Percentiles rank a stretch among this genome's conserved stretches.
Evolutionary conservation across 2,113 vertebrate genomes (phyloP).

Genomic region (Callochromis pleurospilus): DNA sequence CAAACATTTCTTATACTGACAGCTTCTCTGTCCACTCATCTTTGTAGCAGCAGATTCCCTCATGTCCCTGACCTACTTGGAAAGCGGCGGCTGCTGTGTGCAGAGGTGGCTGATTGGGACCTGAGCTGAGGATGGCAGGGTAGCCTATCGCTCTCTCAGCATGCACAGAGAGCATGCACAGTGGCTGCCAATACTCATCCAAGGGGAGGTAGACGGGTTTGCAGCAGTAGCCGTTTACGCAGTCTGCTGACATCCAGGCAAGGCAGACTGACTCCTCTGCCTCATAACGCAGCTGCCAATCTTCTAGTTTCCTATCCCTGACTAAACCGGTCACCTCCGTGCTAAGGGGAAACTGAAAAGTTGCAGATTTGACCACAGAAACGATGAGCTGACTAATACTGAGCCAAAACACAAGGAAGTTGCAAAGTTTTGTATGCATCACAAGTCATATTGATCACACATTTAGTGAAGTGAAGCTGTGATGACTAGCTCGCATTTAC

Average conservation of each 20-base stretch:
- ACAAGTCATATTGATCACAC: background rate
- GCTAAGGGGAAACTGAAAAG: conserved; percentile 29
- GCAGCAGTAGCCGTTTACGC: background rate
- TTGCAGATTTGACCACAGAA: background rate
- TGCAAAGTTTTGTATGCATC: background rate
- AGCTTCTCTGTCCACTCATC: background rate
- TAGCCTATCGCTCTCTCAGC: conserved; percentile 4
- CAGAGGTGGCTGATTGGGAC: background rate
- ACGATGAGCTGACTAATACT: background rate
- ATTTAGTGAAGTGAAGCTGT: background rate
- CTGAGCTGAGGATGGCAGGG: background rate
- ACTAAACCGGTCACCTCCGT: conserved; percentile 7
- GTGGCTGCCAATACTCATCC: background rate
- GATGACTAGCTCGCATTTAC: background rate
- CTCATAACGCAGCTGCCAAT: background rate
- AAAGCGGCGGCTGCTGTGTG: conserved; percentile 2
- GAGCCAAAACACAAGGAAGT: background rate
- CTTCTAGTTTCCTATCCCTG: conserved; percentile 21
- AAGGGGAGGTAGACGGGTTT: background rate
- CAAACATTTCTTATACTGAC: background rate
- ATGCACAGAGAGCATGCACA: background rate
- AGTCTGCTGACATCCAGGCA: background rate
- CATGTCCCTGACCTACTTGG: conserved; percentile 58
- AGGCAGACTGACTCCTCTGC: conserved; percentile 4
- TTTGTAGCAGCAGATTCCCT: background rate